Evolutionary conservation across 1,140 invertebrate species (phyloP), one percentile per base, ranked within the genome.

Genomic region (Drosophila sechellia): DNA sequence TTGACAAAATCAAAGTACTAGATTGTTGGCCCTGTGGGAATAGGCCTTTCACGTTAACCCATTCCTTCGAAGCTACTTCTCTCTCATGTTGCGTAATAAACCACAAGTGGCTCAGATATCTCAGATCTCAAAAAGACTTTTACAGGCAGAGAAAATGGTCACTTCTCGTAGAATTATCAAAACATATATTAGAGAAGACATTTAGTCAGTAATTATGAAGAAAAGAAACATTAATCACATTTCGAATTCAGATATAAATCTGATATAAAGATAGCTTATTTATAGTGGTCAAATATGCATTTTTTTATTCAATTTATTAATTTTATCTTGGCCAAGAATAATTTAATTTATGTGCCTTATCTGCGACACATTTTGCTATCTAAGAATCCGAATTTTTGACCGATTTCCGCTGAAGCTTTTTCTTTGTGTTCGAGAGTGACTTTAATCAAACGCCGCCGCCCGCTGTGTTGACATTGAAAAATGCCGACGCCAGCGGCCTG

Each of bases 381-480:
- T 25, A 2, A 5, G 13, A 3, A 22, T 46, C 17, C 8, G 15
- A 15, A 8, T 20, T 45, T 12, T 11, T 43, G 10, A 20, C 8
- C 17, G 10, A 43, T 20, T 43, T 43, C 4, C 2, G 3, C 11
- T 8, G 15, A 1, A 4, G 4, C 15, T 11, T 60, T 40, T 1
- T 15, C 17, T 13, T 0, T 5, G 53, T 61, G 59, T 58, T 42
- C 22, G 42, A 45, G 42, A 45, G 31, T 39, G 15, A 35, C 50
- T 25, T 48, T 60, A 52, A 64, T 81, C 81, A 87, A 86, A 83
- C 65, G 58, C 55, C 63, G 83, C 71, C 68, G 81, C 84, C 84
- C 77, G 79, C 84, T 87, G 84, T 63, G 84, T 76, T 83, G 83
- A 87, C 83, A 89, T 66, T 87, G 84, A 83, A 39, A 83, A 83